A percentile compares a stretch with the other conserved stretches of the same genome.
phyloP scores from a whole-genome alignment of 2,113 vertebrate species.

The Isurus oxyrinchus region DNA sequence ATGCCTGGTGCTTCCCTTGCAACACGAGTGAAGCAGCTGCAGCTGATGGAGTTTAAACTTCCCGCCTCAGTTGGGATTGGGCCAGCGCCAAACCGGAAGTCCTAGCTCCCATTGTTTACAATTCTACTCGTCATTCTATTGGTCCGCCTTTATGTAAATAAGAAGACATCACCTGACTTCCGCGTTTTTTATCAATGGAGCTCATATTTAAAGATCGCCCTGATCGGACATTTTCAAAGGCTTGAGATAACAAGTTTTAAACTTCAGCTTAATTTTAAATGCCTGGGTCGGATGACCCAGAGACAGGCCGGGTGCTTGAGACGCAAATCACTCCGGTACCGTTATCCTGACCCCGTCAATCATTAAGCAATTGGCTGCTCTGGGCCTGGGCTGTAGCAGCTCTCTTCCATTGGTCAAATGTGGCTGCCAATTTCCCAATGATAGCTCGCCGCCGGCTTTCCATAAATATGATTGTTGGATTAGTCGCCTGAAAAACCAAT shows the following conservation, averaged over 20 bases:
- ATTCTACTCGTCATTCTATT: not conserved
- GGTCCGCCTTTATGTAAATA: not conserved
- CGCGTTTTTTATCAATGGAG: not conserved
- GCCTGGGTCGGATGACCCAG: too few relatives aligned
- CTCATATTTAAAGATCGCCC: not conserved
- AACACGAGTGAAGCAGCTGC: not conserved
- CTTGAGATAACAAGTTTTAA: too few relatives aligned
- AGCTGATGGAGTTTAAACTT: not conserved
- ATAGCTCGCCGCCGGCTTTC: not conserved
- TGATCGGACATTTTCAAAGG: not conserved
- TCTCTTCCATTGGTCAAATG: not conserved
- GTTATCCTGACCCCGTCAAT: too few relatives aligned
- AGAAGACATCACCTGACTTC: not conserved
- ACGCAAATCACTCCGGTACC: not conserved
- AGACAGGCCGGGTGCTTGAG: too few relatives aligned
- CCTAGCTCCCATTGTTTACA: not conserved
- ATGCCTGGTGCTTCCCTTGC: too few relatives aligned
- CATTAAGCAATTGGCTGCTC: too few relatives aligned
- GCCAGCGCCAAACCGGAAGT: not conserved
- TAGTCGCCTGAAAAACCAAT: not conserved
- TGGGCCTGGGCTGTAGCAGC: not conserved
- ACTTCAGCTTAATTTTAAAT: not conserved
- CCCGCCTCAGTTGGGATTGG: not conserved
- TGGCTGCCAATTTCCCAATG: not conserved
- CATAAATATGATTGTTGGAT: not conserved